A percentile compares a stretch with the other conserved stretches of the same genome.
phyloP scores from a whole-genome alignment of 2,797 vertebrate genomes.

The Columba guinea region DNA sequence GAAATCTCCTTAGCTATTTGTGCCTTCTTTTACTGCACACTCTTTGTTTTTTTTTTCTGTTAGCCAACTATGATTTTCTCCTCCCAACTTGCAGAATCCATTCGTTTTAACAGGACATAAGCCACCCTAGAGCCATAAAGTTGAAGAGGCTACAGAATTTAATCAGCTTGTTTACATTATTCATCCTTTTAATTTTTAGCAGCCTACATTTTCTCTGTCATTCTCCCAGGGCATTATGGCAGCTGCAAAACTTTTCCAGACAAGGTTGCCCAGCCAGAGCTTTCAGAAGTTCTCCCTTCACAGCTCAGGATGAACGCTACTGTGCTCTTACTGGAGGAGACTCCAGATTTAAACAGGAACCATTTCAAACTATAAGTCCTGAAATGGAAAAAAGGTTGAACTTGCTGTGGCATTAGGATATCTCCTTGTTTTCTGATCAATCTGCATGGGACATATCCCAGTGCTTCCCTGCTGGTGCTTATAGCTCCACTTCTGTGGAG shows the following conservation, averaged over 20 bases:
- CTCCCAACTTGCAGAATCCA: background rate
- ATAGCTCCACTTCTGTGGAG: background rate
- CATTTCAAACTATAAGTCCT: background rate
- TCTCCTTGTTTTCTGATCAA: background rate
- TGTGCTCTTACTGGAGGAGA: background rate
- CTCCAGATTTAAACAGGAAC: background rate
- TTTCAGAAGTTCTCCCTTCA: background rate
- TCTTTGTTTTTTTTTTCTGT: background rate
- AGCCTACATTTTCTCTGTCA: background rate
- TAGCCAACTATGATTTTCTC: background rate
- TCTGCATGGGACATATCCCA: background rate
- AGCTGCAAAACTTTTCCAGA: slow-evolving; percentile 29
- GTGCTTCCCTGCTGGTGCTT: background rate
- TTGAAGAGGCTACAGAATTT: slow-evolving; percentile 33
- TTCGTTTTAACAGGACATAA: background rate
- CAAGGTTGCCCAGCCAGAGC: background rate
- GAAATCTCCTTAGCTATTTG: background rate
- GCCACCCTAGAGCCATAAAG: slow-evolving; percentile 13
- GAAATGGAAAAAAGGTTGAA: background rate
- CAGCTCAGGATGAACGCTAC: background rate
- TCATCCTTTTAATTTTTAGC: slow-evolving; percentile 47
- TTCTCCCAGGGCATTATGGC: slow-evolving; percentile 33
- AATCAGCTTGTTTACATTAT: slow-evolving; percentile 55
- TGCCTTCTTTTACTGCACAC: background rate
- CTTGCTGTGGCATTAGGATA: background rate